Evolutionary conservation across 1,140 invertebrate species (phyloP).

Genomic region (Chlorops oryzae): DNA sequence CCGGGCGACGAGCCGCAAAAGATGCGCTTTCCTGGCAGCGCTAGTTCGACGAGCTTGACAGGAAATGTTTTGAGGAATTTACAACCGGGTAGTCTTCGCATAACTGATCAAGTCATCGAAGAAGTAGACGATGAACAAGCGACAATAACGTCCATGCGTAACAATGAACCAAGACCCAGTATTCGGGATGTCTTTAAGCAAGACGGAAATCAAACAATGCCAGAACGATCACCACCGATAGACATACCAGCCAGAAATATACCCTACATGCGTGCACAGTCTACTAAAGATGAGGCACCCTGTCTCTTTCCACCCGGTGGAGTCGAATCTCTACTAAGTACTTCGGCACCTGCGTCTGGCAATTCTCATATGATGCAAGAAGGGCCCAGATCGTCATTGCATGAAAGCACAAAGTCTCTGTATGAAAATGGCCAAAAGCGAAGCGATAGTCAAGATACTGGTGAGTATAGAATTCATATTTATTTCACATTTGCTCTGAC

Average conservation of each 20-base stretch:
- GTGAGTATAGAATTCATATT: slow-evolving; percentile 27
- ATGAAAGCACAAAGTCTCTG: slow-evolving; percentile 38
- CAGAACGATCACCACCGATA: slow-evolving; percentile 48
- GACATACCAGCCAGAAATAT: slow-evolving; percentile 43
- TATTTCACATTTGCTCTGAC: neutral
- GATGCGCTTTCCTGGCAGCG: slow-evolving; percentile 38
- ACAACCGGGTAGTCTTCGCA: slow-evolving; percentile 59
- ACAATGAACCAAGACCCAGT: slow-evolving; percentile 53
- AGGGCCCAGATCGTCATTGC: slow-evolving; percentile 32
- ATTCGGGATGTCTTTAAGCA: slow-evolving; percentile 55
- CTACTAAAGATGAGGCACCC: slow-evolving; percentile 24
- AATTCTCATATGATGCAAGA: slow-evolving; percentile 19
- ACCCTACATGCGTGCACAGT: slow-evolving; percentile 34
- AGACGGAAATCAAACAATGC: slow-evolving; percentile 26
- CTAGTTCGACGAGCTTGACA: slow-evolving; percentile 34
- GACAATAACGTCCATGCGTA: slow-evolving; percentile 65
- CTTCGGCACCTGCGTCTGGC: slow-evolving; percentile 35
- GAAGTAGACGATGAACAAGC: slow-evolving; percentile 77
- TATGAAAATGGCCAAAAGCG: slow-evolving; percentile 25
- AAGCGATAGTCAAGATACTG: slow-evolving; percentile 33
- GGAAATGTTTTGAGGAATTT: slow-evolving; percentile 14
- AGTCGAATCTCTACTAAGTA: slow-evolving; percentile 32
- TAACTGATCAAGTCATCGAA: slow-evolving; percentile 70
- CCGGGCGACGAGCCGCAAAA: slow-evolving; percentile 37
- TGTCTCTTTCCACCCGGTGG: slow-evolving; percentile 35